Conservation (phyloP, 1,140 invertebrate species). For the Hylaeus volcanicus region DNA sequence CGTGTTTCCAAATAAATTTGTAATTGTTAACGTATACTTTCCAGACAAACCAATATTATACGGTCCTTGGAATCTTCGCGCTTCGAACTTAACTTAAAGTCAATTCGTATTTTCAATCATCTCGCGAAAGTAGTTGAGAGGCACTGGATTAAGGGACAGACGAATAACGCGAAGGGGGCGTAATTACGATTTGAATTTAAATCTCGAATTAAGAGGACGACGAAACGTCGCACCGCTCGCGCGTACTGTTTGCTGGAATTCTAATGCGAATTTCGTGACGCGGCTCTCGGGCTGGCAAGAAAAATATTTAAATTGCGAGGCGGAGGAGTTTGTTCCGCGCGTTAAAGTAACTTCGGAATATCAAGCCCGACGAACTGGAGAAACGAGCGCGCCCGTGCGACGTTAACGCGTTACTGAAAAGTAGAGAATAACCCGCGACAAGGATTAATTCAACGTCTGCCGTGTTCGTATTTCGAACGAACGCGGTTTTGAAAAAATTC, state of each 20-base stretch:
- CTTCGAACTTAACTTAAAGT: too few species aligned
- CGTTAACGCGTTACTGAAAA: constrained; percentile 10
- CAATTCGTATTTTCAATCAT: too few species aligned
- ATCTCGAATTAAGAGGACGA: constrained; percentile 41
- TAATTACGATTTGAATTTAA: constrained; percentile 49
- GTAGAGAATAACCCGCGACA: neutral
- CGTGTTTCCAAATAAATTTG: too few species aligned
- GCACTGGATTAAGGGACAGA: too few species aligned
- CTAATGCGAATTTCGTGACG: constrained; percentile 25
- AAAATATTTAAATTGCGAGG: constrained; percentile 47
- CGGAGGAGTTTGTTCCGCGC: constrained; percentile 2
- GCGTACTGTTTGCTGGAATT: constrained; percentile 41
- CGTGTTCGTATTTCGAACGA: neutral
- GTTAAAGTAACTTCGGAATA: constrained; percentile 36
- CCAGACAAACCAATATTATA: too few species aligned
- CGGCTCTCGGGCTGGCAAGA: constrained; percentile 1
- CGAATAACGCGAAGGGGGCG: constrained; percentile 26
- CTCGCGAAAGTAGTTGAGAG: too few species aligned
- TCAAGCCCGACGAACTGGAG: constrained; percentile 19
- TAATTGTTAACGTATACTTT: too few species aligned
- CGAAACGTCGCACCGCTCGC: neutral
- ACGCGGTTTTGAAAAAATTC: neutral
- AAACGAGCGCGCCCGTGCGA: constrained; percentile 5
- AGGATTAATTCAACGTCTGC: neutral
- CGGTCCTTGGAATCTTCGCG: too few species aligned